Evolutionary conservation across 30 jellyfish, hydroid and myxozoan species (phyloP).

Genomic region (Catostylus mosaicus): DNA sequence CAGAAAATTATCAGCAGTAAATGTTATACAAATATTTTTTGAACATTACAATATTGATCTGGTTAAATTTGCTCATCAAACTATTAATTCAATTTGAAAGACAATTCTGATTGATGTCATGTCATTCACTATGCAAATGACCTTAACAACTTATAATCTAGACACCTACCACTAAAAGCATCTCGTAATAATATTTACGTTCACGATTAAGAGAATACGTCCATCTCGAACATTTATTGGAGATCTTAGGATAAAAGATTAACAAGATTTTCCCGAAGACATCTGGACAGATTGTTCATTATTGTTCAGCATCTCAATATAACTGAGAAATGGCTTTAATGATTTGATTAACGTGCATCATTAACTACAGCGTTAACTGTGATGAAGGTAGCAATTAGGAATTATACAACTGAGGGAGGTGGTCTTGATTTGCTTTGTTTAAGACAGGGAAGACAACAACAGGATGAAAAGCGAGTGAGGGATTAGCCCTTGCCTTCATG

Average conservation of each 20-base stretch:
- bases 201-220: not conserved
- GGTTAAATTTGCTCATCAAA: not conserved
- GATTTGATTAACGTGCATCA: too few species aligned
- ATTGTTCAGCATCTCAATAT: not conserved
- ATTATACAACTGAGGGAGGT: too few species aligned
- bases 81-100: not conserved
- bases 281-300: not conserved
- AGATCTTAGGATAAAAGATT: not conserved
- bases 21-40: not conserved
- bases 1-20: not conserved
- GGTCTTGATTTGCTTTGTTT: too few species aligned
- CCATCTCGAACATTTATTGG: not conserved
- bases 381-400: too few species aligned
- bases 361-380: too few species aligned
- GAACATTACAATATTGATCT: not conserved
- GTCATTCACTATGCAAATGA: conserved; percentile 6
- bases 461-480: too few species aligned
- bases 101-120: not conserved
- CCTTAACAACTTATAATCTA: not conserved
- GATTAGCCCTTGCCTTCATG: too few species aligned
- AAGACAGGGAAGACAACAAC: too few species aligned
- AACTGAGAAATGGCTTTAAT: not conserved
- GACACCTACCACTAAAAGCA: not conserved
- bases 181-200: not conserved
- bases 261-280: not conserved